Evolutionary conservation across 2,888 invertebrate species (phyloP).

Genomic region (Cetonia aurata): DNA sequence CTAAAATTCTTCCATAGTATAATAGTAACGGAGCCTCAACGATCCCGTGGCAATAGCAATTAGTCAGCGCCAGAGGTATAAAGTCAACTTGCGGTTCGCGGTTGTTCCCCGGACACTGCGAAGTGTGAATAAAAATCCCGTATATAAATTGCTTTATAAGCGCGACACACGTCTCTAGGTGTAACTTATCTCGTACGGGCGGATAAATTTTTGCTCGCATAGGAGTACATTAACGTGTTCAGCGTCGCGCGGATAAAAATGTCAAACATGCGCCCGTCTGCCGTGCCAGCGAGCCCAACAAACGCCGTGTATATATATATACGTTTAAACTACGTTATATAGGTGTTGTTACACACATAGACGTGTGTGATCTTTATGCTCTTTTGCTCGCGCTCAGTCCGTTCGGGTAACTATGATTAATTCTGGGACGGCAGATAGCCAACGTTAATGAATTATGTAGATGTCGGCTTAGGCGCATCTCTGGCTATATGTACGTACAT

Average conservation of each 20-base stretch:
- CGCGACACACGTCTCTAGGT: constrained; percentile 59
- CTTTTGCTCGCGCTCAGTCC: constrained; percentile 39
- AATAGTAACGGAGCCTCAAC: constrained; percentile 31
- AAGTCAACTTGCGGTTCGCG: constrained; percentile 56
- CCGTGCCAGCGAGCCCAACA: too few relatives aligned
- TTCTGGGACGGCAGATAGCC: constrained; percentile 60
- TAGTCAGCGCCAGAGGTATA: constrained; percentile 53
- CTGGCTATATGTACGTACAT: constrained; percentile 22
- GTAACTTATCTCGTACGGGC: constrained; percentile 62
- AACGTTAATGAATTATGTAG: constrained; percentile 62
- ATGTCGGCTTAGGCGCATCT: constrained; percentile 57
- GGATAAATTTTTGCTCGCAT: constrained; percentile 58
- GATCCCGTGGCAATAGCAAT: constrained; percentile 37
- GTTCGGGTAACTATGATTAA: constrained; percentile 63
- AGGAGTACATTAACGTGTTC: constrained; percentile 65
- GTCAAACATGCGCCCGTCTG: constrained; percentile 58
- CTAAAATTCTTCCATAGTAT: too few relatives aligned
- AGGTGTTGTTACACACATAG: too few relatives aligned
- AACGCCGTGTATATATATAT: too few relatives aligned
- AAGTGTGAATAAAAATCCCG: constrained; percentile 53
- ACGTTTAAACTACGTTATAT: too few relatives aligned
- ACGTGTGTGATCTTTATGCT: constrained; percentile 60
- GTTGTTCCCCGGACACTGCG: constrained; percentile 52
- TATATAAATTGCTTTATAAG: constrained; percentile 62
- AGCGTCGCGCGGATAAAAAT: constrained; percentile 58